Percentiles rank a stretch among this genome's conserved stretches.
Evolutionary conservation across 2,888 invertebrate genomes (phyloP).

Genomic region (Trachelus tabidus): DNA sequence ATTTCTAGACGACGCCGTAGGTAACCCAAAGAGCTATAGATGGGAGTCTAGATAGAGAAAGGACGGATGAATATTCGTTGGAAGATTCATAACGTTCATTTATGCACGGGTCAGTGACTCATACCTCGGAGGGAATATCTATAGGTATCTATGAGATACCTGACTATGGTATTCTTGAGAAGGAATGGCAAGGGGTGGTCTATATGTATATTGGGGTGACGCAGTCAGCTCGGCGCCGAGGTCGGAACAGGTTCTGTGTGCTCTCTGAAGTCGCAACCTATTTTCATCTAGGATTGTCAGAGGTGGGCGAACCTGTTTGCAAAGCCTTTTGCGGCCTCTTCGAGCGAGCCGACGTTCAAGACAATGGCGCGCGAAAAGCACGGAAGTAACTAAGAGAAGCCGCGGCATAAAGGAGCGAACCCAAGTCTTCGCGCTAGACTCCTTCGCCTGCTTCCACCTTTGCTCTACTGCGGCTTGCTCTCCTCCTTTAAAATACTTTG

Average conservation of each 20-base stretch:
- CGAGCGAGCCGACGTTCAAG: constrained; percentile 19
- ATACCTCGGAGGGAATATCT: constrained; percentile 25
- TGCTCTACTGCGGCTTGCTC: neutral
- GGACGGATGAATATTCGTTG: constrained; percentile 37
- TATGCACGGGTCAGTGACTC: constrained; percentile 45
- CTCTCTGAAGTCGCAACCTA: constrained; percentile 30
- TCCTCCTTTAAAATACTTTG: constrained; percentile 3
- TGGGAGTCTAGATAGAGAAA: neutral
- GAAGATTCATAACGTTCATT: constrained; percentile 50
- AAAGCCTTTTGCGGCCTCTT: constrained; percentile 31
- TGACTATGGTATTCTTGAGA: neutral
- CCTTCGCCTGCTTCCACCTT: constrained; percentile 3
- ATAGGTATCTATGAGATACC: neutral
- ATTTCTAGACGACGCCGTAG: constrained; percentile 26
- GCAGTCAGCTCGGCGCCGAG: neutral
- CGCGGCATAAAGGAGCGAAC: constrained; percentile 34
- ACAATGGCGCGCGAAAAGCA: constrained; percentile 33
- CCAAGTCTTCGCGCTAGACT: constrained; percentile 17
- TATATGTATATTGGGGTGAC: neutral
- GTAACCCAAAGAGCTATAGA: neutral
- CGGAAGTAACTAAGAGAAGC: constrained; percentile 16
- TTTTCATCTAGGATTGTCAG: constrained; percentile 34
- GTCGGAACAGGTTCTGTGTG: neutral
- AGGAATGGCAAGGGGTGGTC: neutral
- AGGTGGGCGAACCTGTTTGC: constrained; percentile 24